phyloP scores from a whole-genome alignment of 2,113 vertebrate genomes.

The Paedocypris sp. region DNA sequence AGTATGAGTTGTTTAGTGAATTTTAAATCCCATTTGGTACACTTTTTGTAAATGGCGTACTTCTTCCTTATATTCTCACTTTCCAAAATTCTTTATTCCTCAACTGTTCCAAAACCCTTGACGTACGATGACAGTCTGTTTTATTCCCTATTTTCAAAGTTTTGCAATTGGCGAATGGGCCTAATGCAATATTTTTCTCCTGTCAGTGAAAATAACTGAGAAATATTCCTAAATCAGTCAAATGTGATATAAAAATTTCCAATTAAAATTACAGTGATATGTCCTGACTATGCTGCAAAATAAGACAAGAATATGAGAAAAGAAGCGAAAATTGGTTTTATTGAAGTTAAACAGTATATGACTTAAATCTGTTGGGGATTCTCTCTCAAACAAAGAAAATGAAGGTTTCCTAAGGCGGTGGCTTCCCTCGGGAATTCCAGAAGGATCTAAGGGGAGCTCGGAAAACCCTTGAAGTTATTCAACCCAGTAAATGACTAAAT shows the following conservation, averaged over 20 bases:
- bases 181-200: too few relatives aligned
- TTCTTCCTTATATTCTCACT: too few relatives aligned
- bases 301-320: slow-evolving; percentile 62
- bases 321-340: slow-evolving; percentile 61
- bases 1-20: too few relatives aligned
- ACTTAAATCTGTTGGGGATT: slow-evolving; percentile 65
- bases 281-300: slow-evolving; percentile 57
- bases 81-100: too few relatives aligned
- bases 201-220: slow-evolving; percentile 4
- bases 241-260: slow-evolving; percentile 55
- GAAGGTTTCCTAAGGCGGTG: slow-evolving; percentile 64
- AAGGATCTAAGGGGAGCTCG: slow-evolving; percentile 57
- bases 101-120: too few relatives aligned
- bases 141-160: too few relatives aligned
- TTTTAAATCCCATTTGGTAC: too few relatives aligned
- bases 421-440: slow-evolving; percentile 52
- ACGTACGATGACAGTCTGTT: too few relatives aligned
- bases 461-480: slow-evolving; percentile 72
- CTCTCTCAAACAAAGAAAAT: slow-evolving; percentile 54
- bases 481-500: slow-evolving; percentile 69
- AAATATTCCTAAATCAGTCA: slow-evolving; percentile 43
- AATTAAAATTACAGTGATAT: slow-evolving; percentile 66
- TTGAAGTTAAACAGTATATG: slow-evolving; percentile 62
- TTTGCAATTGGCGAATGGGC: too few relatives aligned
- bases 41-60: too few relatives aligned